Evolutionary conservation across 2,888 invertebrate genomes (phyloP).

Genomic region (Tribolium freemani): DNA sequence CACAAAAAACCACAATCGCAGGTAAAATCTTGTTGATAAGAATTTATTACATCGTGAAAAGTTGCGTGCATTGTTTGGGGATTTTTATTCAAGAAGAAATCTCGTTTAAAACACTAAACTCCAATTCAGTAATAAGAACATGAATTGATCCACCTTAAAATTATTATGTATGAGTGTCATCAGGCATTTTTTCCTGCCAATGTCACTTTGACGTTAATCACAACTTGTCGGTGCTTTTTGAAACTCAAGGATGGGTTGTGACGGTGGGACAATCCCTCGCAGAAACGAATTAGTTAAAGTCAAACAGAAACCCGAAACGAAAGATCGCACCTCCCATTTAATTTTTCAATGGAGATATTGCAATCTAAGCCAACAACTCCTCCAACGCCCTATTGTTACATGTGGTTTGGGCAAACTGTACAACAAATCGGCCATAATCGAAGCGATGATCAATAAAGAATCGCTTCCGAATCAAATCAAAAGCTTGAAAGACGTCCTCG

Average conservation of each 20-base stretch:
- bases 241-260: constrained; percentile 77
- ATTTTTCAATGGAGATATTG: constrained; percentile 97
- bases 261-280: constrained; percentile 84
- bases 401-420: constrained; percentile 94
- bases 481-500: constrained; percentile 78
- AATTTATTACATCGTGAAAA: background rate
- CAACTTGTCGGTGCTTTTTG: background rate
- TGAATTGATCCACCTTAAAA: too few relatives aligned
- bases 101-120: too few relatives aligned
- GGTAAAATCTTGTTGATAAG: background rate
- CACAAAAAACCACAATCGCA: background rate
- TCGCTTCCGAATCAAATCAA: constrained; percentile 83
- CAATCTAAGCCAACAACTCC: constrained; percentile 87
- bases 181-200: background rate
- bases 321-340: constrained; percentile 95
- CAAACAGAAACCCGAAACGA: constrained; percentile 84
- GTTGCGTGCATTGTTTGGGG: background rate
- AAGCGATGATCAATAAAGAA: constrained; percentile 89
- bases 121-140: too few relatives aligned
- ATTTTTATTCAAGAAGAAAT: background rate
- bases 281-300: constrained; percentile 79
- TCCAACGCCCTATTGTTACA: constrained; percentile 90
- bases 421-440: constrained; percentile 93
- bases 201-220: background rate
- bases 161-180: background rate